Base-by-base conservation (phyloP, 2,113 vertebrate genomes). In the Rhombomys opimus region DNA sequence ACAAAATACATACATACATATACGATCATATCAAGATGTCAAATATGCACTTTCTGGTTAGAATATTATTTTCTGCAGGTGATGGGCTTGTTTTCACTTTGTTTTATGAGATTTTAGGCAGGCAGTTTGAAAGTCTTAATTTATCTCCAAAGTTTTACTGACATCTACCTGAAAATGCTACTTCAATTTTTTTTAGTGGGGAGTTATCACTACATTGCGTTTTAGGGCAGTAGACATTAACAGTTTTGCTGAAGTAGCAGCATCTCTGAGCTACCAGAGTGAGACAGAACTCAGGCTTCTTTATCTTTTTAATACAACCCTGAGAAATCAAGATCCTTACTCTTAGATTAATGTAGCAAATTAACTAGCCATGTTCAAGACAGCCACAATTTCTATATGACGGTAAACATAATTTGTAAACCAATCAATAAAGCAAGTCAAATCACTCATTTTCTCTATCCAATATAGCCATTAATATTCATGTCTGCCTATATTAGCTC, bases 351-450 rank as follows among this genome's bases (percentile, higher is more conserved):
- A 93, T 95, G 92, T 78, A 54, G 68, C 87, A 97, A 97, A 94
- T 96, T 95, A 96, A 97, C 94, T 85, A 97, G 25, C 92, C 76
- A 15, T 89, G 92, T 98, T 94, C 85, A 96, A 97, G 76, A 32
- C 92, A 97, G 75, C n/a, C 9, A 63, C 22, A 22, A 72, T 98
- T 96, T 98, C 89, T 93, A 25, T 88, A 94, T 89, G 94, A 94
- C 95, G 96, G 95, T 88, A 97, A 96, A 96, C 96, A 97, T 96
- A 97, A 96, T 93, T 96, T 97, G 94, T 96, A 97, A 97, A 77
- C 70, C 78, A 97, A 97, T 97, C 93, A 96, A 97, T 98, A 97
- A 95, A 68, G 75, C 91, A 96, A 96, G 23, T 84, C 78, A 97
- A 90, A 97, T 95, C 87, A 96, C n/a, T 97, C 89, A 87, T 95